These are phyloP conservation scores for Marmota flaviventris DNA, from an alignment of 2,113 vertebrate genomes.

Conservation along the genomic window DNA sequence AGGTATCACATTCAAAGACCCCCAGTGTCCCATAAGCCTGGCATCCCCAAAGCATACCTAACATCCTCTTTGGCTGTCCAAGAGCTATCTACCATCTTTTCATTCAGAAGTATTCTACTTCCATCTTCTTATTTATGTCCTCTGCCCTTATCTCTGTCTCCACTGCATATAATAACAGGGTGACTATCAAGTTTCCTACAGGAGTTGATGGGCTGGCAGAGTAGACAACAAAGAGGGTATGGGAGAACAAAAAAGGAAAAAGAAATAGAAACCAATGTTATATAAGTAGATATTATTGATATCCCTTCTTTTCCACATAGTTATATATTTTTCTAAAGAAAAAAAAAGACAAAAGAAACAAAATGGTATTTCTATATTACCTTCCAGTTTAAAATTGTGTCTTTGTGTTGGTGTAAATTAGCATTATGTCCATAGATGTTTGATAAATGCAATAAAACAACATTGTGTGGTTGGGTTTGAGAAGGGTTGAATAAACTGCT, in stretches of 20 bases:
- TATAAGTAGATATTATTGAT: neutral
- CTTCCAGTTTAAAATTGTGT: neutral
- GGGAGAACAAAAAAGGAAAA: neutral
- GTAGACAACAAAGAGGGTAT: neutral
- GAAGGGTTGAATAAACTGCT: constrained; percentile 55
- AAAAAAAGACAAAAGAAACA: neutral
- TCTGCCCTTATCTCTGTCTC: neutral
- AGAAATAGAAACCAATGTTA: neutral
- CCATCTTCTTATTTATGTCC: neutral
- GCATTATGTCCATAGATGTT: neutral
- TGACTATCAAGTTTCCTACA: neutral
- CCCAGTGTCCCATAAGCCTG: neutral
- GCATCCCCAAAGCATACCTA: neutral
- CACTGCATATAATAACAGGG: neutral
- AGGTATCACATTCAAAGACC: neutral
- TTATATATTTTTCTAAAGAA: neutral
- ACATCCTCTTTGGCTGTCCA: neutral
- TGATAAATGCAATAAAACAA: constrained; percentile 46
- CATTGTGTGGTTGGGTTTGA: neutral
- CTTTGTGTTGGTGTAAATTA: constrained; percentile 11
- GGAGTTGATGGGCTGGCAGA: neutral
- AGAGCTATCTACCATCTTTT: neutral
- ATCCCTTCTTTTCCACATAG: neutral
- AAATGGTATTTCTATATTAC: neutral
- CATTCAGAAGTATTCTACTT: neutral